Conservation (phyloP, 2,888 invertebrate species). For the Drosophila eohydei region DNA sequence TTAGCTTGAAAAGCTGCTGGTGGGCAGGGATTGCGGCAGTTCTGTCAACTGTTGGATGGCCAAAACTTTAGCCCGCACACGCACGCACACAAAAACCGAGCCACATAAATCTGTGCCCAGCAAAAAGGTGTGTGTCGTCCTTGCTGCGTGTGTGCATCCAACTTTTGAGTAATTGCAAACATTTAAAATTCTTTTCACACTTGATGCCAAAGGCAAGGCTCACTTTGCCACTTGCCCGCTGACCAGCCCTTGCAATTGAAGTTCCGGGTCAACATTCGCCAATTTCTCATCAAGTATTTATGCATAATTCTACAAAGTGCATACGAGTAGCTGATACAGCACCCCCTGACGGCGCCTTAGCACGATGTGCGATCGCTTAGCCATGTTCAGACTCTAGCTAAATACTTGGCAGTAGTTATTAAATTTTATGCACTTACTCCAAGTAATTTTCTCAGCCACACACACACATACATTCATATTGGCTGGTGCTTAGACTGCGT, state of each 20-base stretch:
- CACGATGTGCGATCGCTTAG: conserved; percentile 32
- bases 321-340: conserved; percentile 17
- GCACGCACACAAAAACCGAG: conserved; percentile 37
- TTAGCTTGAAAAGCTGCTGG: conserved; percentile 72
- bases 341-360: not conserved
- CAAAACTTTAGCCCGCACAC: conserved; percentile 50
- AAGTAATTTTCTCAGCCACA: conserved; percentile 57
- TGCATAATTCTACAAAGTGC: conserved; percentile 72
- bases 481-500: conserved; percentile 6
- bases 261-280: conserved; percentile 64
- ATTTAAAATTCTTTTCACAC: conserved; percentile 79
- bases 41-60: conserved; percentile 59
- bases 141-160: conserved; percentile 14
- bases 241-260: conserved; percentile 44
- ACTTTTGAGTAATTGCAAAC: conserved; percentile 77
- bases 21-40: conserved; percentile 31
- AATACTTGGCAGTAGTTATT: conserved; percentile 71
- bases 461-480: conserved; percentile 4
- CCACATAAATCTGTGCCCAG: conserved; percentile 59
- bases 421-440: conserved; percentile 76
- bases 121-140: conserved; percentile 52
- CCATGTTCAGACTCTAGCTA: conserved; percentile 41
- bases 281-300: conserved; percentile 69
- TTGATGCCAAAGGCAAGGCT: conserved; percentile 63
- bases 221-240: conserved; percentile 29